Percentiles rank a stretch among this genome's conserved stretches.
Conservation (phyloP, 1,140 invertebrate species). For the Bicyclus anynana region DNA sequence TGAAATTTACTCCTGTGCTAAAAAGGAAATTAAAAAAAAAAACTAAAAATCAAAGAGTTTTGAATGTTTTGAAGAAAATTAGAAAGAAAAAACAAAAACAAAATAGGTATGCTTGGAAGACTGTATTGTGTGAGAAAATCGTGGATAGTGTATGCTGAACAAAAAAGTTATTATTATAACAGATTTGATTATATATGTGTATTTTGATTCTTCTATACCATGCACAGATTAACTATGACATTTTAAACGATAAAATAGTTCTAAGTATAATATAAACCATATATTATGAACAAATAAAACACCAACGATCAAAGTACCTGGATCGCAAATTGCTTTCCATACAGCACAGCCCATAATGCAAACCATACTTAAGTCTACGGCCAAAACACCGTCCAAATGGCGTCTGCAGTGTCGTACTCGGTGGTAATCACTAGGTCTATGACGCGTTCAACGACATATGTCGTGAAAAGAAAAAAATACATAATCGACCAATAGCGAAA, state of each 20-base stretch:
- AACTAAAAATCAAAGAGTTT: no score
- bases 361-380: no score
- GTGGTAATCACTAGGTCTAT: no score
- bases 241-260: background rate
- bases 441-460: no score
- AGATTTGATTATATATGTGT: constrained; percentile 8
- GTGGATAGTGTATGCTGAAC: constrained; percentile 16
- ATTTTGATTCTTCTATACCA: constrained; percentile 11
- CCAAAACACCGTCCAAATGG: no score
- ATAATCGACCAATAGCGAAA: no score
- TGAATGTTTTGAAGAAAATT: constrained; percentile 20
- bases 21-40: constrained; percentile 24
- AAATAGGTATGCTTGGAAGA: constrained; percentile 44
- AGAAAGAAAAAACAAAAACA: constrained; percentile 24
- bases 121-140: constrained; percentile 38
- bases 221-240: constrained; percentile 15
- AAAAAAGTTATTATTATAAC: constrained; percentile 1
- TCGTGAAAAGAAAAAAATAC: no score
- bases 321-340: background rate
- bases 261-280: constrained; percentile 3
- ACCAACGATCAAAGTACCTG: no score
- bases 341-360: constrained; percentile 13
- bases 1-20: constrained; percentile 37
- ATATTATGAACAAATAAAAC: background rate
- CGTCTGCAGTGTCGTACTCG: no score